Conservation (phyloP, 2,797 vertebrate genomes). For the Synanceia verrucosa region DNA sequence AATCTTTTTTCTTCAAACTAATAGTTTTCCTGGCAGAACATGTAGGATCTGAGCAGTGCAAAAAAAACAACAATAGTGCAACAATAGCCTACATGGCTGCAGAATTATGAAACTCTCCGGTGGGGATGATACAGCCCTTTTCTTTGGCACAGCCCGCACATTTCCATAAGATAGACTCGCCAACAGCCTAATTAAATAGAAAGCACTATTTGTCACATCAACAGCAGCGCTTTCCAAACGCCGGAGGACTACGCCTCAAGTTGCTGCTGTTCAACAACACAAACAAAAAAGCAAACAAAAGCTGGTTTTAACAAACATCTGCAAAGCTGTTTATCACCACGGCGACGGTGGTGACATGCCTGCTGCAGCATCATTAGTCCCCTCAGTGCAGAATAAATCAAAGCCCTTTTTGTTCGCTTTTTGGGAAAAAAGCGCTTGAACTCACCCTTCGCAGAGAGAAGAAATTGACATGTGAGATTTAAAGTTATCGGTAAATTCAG, state of each 20-base stretch:
- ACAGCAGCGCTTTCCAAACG: slow-evolving; percentile 34
- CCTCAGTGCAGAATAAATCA: slow-evolving; percentile 12
- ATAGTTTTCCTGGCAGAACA: slow-evolving; percentile 36
- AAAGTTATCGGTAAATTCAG: slow-evolving; percentile 61
- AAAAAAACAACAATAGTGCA: neutral
- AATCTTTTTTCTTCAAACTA: slow-evolving; percentile 28
- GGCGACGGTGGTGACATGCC: neutral
- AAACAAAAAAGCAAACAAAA: slow-evolving; percentile 7
- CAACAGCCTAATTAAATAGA: slow-evolving; percentile 78
- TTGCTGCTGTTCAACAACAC: slow-evolving; percentile 32
- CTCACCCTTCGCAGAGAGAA: slow-evolving; percentile 64
- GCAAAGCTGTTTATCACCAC: slow-evolving; percentile 17
- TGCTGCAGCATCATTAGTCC: slow-evolving; percentile 37
- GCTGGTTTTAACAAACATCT: slow-evolving; percentile 20
- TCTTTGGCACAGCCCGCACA: slow-evolving; percentile 62
- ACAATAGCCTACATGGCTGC: slow-evolving; percentile 37
- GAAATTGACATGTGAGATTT: slow-evolving; percentile 33
- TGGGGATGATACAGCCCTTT: slow-evolving; percentile 60
- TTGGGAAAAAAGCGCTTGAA: slow-evolving; percentile 18
- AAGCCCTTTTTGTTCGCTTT: neutral
- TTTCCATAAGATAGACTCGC: slow-evolving; percentile 61
- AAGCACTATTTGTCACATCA: slow-evolving; percentile 75
- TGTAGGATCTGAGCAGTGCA: neutral
- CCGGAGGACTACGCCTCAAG: slow-evolving; percentile 45
- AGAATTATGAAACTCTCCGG: slow-evolving; percentile 44